Base-by-base conservation (phyloP, 2,113 vertebrate genomes). In the Stictonetta naevosa region DNA sequence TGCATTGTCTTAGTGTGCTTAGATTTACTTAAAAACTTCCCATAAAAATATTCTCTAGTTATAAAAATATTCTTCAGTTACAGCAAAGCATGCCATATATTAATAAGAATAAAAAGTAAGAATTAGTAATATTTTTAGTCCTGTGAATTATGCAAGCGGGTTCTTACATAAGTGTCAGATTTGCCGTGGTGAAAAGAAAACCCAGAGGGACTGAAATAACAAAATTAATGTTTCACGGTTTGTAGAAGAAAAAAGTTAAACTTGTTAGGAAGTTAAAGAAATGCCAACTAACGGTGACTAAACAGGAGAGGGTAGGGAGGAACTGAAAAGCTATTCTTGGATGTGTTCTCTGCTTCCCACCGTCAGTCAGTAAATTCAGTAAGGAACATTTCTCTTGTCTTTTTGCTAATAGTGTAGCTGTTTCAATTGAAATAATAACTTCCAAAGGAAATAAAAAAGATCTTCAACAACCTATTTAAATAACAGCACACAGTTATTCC, bases 1-100 rank as follows among this genome's bases (percentile, higher is more conserved):
- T 58, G 69, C 55, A 93, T 90, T 97, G 96, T 97, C 89, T 93
- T 53, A 38, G 25, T 44, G 53, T 67, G 63, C 91, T 93, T 83
- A 72, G 11, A 95, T 81, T 96, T 88, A 83, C 36, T 87, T 81
- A 78, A 93, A 95, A 89, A 88, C 18, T 68, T 73, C 20, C 56
- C 44, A 76, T 77, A 83, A 92, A 90, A 79, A 86, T 71, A 88
- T 72, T 86, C 38, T 28, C 72, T 36, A 69, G n/a, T 53, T 66
- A 85, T 26, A 85, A 91, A 87, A 87, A 79, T 62, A 85, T 9
- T 76, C 63, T 79, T 82, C 38, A 82, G 33, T 72, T 86, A 79
- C 21, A 95, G 88, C 3, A 68, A 87, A 78, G 29, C n/a, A 86
- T 3, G 7, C 46, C 80, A 66, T 56, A 48, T 46, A 48, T 36